Evolutionary conservation across 1,140 invertebrate genomes (phyloP), one percentile per base, ranked within the genome.

Genomic region (Aculops lycopersici): DNA sequence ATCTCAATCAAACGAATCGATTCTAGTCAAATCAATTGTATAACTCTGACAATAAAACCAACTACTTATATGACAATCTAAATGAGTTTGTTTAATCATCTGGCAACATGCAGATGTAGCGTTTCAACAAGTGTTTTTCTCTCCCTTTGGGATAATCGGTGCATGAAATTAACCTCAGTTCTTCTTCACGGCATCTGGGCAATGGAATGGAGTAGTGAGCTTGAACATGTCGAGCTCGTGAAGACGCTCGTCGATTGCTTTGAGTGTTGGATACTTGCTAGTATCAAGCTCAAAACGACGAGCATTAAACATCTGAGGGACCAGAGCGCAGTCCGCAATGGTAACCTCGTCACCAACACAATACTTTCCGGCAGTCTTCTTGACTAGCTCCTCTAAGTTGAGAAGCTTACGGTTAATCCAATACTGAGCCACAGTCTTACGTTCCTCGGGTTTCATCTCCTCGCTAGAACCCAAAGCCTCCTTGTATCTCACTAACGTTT

Each of bases 271-370:
- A 56, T 78, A 94, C 1, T 71, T 69, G 45, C 70, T 65, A 50
- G 90, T 60, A 53, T 90, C 78, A 0, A 92, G 79, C 48, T 78
- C 72, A 59, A 86, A 92, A 58, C 76, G 74, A 46, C 36, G 46
- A 16, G 45, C 42, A 44, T 50, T 47, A 37, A 43, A 45, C 16
- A 52, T 74, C 64, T 94, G 86, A 38, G 86, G 83, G 36, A 92
- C 74, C 17, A 94, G 61, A 52, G 78, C 92, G 49, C 81, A 79
- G 57, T 97, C 88, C 19, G 86, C 84, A 50, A 94, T 58, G 0
- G 83, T 81, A 21, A 94, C 69, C 47, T 77, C 68, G 59, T 95
- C 78, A 2, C 84, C 86, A 2, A 90, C 73, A 54, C 79, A 83
- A 52, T 84, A 95, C 55, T 84, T 81, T 14, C 84, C 86, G 37